Percentiles rank a stretch among this genome's conserved stretches.
These are phyloP conservation scores for Petrolisthes manimaculis DNA, from an alignment of 2,888 invertebrate species.

Conservation along the genomic window DNA sequence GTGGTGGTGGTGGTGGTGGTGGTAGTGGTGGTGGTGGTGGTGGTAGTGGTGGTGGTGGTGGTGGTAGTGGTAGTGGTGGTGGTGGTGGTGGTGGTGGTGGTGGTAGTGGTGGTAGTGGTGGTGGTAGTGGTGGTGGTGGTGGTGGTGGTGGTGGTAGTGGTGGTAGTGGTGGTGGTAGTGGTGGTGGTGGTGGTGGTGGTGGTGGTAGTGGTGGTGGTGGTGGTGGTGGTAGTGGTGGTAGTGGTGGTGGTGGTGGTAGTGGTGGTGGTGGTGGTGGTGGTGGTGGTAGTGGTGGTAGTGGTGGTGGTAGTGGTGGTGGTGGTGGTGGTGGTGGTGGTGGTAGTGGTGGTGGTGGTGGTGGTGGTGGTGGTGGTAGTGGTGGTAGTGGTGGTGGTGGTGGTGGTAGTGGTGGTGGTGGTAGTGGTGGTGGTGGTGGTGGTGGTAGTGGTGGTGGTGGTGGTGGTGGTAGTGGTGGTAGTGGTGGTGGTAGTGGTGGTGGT, in stretches of 20 bases:
- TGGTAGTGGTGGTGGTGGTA: too few relatives aligned
- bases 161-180: slow-evolving; percentile 1
- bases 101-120: slow-evolving; percentile 1
- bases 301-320: too few relatives aligned
- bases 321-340: too few relatives aligned
- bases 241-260: slow-evolving; percentile 7
- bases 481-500: slow-evolving; percentile 2
- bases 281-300: too few relatives aligned
- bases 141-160: neutral
- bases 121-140: neutral
- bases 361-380: too few relatives aligned
- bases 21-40: slow-evolving; percentile 4
- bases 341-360: too few relatives aligned
- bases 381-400: too few relatives aligned
- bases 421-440: too few relatives aligned
- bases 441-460: too few relatives aligned
- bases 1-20: slow-evolving; percentile 7
- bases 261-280: neutral
- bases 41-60: slow-evolving; percentile 1
- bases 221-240: slow-evolving; percentile 1
- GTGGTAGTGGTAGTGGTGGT: neutral
- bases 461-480: too few relatives aligned
- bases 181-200: slow-evolving; percentile 7
- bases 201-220: neutral
- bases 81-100: slow-evolving; percentile 1